A percentile compares a stretch with the other conserved stretches of the same genome.
Evolutionary conservation across 2,888 invertebrate species (phyloP).

Genomic region (Sycophila texana): DNA sequence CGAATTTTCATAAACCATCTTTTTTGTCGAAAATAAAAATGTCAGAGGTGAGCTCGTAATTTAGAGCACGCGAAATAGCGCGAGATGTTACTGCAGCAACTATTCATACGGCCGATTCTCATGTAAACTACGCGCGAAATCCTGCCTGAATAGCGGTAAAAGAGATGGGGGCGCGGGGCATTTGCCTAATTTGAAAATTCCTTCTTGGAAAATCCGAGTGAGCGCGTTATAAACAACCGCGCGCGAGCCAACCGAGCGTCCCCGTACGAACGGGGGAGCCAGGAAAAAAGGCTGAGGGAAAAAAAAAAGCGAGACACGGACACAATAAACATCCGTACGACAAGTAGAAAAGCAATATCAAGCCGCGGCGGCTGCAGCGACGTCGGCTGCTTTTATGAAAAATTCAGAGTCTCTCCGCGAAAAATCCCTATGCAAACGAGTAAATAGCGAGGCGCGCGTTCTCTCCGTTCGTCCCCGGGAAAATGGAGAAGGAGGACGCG

Average conservation of each 20-base stretch:
- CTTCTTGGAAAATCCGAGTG: background rate
- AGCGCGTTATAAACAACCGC: conserved; percentile 1
- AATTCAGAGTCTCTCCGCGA: conserved; percentile 40
- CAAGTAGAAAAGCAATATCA: conserved; percentile 51
- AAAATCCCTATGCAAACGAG: conserved; percentile 47
- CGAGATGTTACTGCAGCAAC: background rate
- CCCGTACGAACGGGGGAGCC: background rate
- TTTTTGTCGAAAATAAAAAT: too few species aligned
- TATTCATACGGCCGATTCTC: conserved; percentile 22
- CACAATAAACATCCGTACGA: conserved; percentile 51
- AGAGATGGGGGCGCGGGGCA: background rate
- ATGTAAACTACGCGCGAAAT: conserved; percentile 8
- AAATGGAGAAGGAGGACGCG: conserved; percentile 8
- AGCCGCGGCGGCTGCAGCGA: background rate
- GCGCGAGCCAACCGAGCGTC: background rate
- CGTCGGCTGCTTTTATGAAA: conserved; percentile 46
- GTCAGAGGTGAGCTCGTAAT: too few species aligned
- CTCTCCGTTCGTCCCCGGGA: background rate
- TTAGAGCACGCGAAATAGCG: too few species aligned
- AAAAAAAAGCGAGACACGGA: background rate
- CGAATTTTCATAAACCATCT: too few species aligned
- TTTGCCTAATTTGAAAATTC: conserved; percentile 47
- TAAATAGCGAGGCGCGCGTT: conserved; percentile 22
- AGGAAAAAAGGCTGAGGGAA: background rate
- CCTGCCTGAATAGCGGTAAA: background rate